phyloP scores from a whole-genome alignment of 2,888 invertebrate genomes.

The Lasioglossum lativentre region DNA sequence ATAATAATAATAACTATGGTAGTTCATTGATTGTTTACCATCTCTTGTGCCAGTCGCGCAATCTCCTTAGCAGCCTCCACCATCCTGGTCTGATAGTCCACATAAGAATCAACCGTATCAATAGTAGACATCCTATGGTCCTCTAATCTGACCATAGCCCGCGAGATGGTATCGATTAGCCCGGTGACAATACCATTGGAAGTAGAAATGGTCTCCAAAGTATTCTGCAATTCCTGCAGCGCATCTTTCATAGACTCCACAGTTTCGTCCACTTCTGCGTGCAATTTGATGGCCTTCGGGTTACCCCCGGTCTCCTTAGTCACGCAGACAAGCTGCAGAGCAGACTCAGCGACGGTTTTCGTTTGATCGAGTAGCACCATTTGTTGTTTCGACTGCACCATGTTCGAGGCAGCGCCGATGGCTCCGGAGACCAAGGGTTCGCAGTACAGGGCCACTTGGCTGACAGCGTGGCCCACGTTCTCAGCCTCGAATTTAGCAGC shows the following conservation, averaged over 20 bases:
- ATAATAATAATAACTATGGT: too few species aligned
- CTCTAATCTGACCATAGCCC: constrained; percentile 93
- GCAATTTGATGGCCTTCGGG: constrained; percentile 93
- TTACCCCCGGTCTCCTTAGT: constrained; percentile 97
- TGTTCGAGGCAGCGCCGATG: constrained; percentile 95
- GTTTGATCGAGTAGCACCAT: constrained; percentile 95
- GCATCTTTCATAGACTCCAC: constrained; percentile 92
- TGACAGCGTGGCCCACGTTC: constrained; percentile 95
- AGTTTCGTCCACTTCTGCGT: constrained; percentile 94
- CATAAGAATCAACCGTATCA: constrained; percentile 92
- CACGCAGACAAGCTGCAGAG: constrained; percentile 92
- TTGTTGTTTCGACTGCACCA: constrained; percentile 95
- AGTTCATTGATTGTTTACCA: constrained; percentile 86
- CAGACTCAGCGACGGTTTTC: constrained; percentile 97
- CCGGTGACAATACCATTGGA: constrained; percentile 96
- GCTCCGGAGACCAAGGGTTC: constrained; percentile 94
- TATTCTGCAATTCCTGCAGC: constrained; percentile 91
- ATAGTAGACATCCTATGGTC: constrained; percentile 90
- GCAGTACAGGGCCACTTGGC: constrained; percentile 91
- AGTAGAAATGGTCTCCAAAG: constrained; percentile 93
- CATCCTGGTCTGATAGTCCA: constrained; percentile 99
- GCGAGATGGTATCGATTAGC: constrained; percentile 95
- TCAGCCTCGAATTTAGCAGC: constrained; percentile 97
- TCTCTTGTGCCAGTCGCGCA: constrained; percentile 95
- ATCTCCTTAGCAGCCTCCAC: constrained; percentile 97